Percentiles rank a stretch among this genome's conserved stretches.
Conservation (phyloP, 2,888 invertebrate species). For the Brenthis ino region DNA sequence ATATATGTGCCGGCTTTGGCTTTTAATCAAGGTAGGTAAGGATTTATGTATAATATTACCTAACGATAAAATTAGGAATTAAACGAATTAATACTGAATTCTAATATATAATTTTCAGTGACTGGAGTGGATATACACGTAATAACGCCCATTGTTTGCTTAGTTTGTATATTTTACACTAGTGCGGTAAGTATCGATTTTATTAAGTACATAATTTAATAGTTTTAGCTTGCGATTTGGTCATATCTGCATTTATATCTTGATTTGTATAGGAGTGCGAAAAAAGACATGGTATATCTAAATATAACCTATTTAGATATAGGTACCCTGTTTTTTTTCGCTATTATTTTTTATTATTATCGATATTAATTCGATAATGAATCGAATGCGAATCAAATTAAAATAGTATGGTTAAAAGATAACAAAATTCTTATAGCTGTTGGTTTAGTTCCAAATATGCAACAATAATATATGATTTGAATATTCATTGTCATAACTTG, state of each 20-base stretch:
- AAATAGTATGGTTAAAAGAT: neutral
- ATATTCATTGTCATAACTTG: too few relatives aligned
- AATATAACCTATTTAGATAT: too few relatives aligned
- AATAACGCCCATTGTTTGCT: slow-evolving; percentile 90
- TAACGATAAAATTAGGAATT: neutral
- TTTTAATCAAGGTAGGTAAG: slow-evolving; percentile 91
- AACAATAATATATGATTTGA: too few relatives aligned
- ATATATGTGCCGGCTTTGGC: slow-evolving; percentile 90
- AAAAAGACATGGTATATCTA: neutral
- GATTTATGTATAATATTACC: slow-evolving; percentile 15
- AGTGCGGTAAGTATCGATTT: slow-evolving; percentile 84
- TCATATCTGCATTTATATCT: neutral
- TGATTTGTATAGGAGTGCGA: neutral
- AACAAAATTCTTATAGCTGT: too few relatives aligned
- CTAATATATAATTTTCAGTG: slow-evolving; percentile 75
- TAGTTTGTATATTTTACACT: slow-evolving; percentile 93
- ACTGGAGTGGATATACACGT: slow-evolving; percentile 92
- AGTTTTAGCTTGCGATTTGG: neutral
- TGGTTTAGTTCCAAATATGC: too few relatives aligned
- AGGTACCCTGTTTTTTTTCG: too few relatives aligned
- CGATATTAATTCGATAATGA: too few relatives aligned
- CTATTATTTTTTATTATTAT: too few relatives aligned
- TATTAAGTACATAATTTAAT: neutral
- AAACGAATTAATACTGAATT: slow-evolving; percentile 5
- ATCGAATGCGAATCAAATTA: neutral